phyloP scores from a whole-genome alignment of 2,113 vertebrate genomes.

The Electrona antarctica region DNA sequence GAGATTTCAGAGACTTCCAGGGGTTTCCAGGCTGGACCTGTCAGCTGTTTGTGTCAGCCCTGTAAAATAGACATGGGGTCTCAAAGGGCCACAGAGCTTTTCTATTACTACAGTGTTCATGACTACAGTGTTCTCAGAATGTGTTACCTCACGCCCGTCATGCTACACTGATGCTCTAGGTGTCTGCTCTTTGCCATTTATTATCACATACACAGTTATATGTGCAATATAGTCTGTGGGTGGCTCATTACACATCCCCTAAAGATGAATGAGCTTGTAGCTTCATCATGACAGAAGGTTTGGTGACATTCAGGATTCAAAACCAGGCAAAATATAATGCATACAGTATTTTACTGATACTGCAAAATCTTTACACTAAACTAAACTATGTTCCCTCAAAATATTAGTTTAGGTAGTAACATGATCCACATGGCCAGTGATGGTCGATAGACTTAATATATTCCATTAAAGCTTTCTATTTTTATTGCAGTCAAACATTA shows the following conservation, averaged over 20 bases:
- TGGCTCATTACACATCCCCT: slow-evolving; percentile 29
- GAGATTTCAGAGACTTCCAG: slow-evolving; percentile 45
- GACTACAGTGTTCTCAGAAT: slow-evolving; percentile 15
- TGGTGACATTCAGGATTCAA: slow-evolving; percentile 31
- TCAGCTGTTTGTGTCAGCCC: slow-evolving; percentile 45
- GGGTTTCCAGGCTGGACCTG: slow-evolving; percentile 47
- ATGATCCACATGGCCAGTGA: slow-evolving; percentile 26
- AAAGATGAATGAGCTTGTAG: slow-evolving; percentile 45
- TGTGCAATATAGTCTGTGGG: slow-evolving; percentile 19
- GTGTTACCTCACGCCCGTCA: slow-evolving; percentile 44
- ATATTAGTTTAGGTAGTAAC: slow-evolving; percentile 51
- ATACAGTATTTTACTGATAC: slow-evolving; percentile 15
- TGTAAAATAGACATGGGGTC: slow-evolving; percentile 37
- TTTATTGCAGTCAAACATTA: slow-evolving; percentile 34
- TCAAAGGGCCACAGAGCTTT: slow-evolving; percentile 44
- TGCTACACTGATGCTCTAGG: slow-evolving; percentile 46
- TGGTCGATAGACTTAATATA: slow-evolving; percentile 59
- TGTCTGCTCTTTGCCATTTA: slow-evolving; percentile 9
- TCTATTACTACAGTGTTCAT: slow-evolving; percentile 44
- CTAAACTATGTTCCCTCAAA: slow-evolving; percentile 12
- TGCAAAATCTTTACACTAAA: slow-evolving; percentile 26
- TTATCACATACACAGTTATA: slow-evolving; percentile 5
- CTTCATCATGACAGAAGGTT: slow-evolving; percentile 36
- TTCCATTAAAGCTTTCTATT: slow-evolving; percentile 60
- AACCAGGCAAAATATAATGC: not conserved